These are phyloP conservation scores for Porites divaricata DNA, from an alignment of 92 coral and sea anemone species.

Conservation along the genomic window DNA sequence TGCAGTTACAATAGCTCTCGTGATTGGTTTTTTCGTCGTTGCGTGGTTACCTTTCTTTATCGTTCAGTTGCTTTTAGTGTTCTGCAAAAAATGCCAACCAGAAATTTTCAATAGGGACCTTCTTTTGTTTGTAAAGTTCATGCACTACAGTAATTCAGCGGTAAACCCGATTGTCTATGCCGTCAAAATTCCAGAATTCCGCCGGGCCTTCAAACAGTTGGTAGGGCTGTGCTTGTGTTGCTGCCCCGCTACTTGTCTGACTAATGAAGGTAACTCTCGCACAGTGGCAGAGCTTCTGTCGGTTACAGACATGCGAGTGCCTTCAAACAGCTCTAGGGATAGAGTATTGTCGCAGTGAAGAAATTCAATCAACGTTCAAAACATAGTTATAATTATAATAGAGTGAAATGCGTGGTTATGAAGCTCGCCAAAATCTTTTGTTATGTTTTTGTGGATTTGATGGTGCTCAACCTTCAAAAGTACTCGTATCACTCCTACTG, in stretches of 20 bases:
- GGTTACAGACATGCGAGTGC: slow-evolving; percentile 69
- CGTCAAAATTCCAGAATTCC: slow-evolving; percentile 92
- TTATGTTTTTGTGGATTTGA: no score
- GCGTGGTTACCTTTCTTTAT: slow-evolving; percentile 91
- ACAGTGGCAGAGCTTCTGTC: slow-evolving; percentile 69
- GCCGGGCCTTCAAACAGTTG: slow-evolving; percentile 84
- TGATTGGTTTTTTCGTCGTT: slow-evolving; percentile 80
- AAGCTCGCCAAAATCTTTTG: no score
- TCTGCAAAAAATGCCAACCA: slow-evolving; percentile 52
- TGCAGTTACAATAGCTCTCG: slow-evolving; percentile 88
- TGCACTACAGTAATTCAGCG: slow-evolving; percentile 90
- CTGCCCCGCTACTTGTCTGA: slow-evolving; percentile 13
- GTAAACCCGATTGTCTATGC: slow-evolving; percentile 89
- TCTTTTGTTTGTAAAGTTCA: slow-evolving; percentile 72
- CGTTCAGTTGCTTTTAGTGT: slow-evolving; percentile 65
- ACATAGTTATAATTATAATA: no score
- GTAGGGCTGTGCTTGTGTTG: slow-evolving; percentile 79
- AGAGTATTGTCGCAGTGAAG: slow-evolving; percentile 11
- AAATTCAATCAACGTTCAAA: not conserved
- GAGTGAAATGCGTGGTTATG: no score
- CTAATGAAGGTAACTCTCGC: slow-evolving; percentile 42
- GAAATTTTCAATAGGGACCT: slow-evolving; percentile 43
- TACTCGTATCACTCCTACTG: no score
- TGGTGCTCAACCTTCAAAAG: no score
- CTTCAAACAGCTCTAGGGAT: slow-evolving; percentile 11